A percentile compares a stretch with the other conserved stretches of the same genome.
phyloP scores from a whole-genome alignment of 2,797 vertebrate genomes.

The Anisognathus igniventris region DNA sequence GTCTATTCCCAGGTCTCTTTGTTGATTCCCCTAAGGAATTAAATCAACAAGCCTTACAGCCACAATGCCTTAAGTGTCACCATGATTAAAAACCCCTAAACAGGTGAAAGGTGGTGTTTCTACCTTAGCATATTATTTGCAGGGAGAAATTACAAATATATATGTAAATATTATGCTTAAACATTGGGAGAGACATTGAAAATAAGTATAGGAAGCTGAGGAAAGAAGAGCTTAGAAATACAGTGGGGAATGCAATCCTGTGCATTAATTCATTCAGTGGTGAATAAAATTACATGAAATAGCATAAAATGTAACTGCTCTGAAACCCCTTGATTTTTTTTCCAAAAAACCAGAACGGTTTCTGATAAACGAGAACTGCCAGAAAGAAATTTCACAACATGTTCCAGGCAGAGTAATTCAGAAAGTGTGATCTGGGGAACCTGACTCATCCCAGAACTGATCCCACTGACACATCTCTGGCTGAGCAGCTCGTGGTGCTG shows the following conservation, averaged over 20 bases:
- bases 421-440: neutral
- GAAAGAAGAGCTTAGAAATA: neutral
- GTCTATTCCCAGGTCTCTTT: neutral
- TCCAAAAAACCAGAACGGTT: neutral
- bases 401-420: slow-evolving; percentile 50
- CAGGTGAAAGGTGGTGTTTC: neutral
- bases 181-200: neutral
- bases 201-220: neutral
- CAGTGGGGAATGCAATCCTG: neutral
- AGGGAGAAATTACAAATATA: neutral
- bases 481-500: neutral
- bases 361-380: slow-evolving; percentile 40
- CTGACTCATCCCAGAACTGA: slow-evolving; percentile 54
- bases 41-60: neutral
- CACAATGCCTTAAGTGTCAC: neutral
- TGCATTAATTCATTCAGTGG: neutral
- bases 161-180: neutral
- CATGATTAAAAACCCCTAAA: neutral
- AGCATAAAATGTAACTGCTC: neutral
- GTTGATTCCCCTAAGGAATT: neutral
- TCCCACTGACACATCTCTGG: slow-evolving; percentile 10
- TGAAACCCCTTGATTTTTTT: neutral
- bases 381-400: neutral
- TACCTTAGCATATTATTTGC: neutral
- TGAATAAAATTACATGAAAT: neutral